phyloP scores from a whole-genome alignment of 2,113 vertebrate genomes.

The Leptobrachium ailaonicum region DNA sequence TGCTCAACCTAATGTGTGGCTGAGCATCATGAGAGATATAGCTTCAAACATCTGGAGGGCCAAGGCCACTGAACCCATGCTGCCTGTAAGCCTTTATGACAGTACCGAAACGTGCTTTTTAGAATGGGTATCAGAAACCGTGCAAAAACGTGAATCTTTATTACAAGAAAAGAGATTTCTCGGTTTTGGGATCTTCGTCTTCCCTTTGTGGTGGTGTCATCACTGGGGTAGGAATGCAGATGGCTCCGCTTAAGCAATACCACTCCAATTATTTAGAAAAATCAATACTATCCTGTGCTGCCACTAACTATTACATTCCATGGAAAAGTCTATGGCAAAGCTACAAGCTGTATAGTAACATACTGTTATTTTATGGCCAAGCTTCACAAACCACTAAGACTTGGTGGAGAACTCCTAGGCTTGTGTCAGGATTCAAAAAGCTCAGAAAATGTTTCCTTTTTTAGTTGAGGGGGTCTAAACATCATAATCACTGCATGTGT shows the following conservation, averaged over 20 bases:
- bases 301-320: constrained; percentile 34
- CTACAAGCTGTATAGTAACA: constrained; percentile 7
- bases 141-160: constrained; percentile 14
- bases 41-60: too few species aligned
- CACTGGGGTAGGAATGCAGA: constrained; percentile 24
- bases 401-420: constrained; percentile 36
- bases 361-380: constrained; percentile 30
- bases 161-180: constrained; percentile 14
- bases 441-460: constrained; percentile 55
- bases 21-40: too few species aligned
- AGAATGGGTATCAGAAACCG: constrained; percentile 30
- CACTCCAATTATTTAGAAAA: constrained; percentile 31
- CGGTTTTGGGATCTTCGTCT: background rate
- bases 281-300: constrained; percentile 5
- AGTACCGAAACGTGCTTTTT: background rate
- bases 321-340: constrained; percentile 18
- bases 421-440: constrained; percentile 26
- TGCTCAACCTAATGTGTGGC: too few species aligned
- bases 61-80: too few species aligned
- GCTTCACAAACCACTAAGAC: constrained; percentile 15
- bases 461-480: constrained; percentile 48
- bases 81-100: too few species aligned
- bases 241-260: constrained; percentile 21
- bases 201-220: constrained; percentile 22
- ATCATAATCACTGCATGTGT: constrained; percentile 48